These are phyloP conservation scores for Arrhamphus sclerolepis DNA, from an alignment of 2,797 vertebrate genomes.

Conservation along the genomic window DNA sequence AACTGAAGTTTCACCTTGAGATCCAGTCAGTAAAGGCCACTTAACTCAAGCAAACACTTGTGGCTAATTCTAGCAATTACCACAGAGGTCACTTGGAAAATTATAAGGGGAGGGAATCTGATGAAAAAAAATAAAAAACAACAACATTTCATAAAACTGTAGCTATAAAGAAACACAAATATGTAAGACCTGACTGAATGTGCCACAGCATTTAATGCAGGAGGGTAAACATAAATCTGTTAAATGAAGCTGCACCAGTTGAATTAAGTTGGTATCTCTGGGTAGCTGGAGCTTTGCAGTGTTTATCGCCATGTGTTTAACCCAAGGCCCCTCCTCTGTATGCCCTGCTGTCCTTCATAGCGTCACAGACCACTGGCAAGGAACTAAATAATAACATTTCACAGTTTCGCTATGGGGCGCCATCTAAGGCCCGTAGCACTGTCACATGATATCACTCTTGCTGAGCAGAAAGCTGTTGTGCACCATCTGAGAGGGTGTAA, in stretches of 20 bases:
- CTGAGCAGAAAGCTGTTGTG: slow-evolving; percentile 42
- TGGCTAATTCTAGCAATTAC: slow-evolving; percentile 68
- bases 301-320: slow-evolving; percentile 60
- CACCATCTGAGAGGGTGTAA: slow-evolving; percentile 10
- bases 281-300: slow-evolving; percentile 28
- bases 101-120: slow-evolving; percentile 30
- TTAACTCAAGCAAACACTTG: slow-evolving; percentile 67
- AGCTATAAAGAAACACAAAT: slow-evolving; percentile 20
- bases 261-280: slow-evolving; percentile 35
- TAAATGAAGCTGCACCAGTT: slow-evolving; percentile 31
- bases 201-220: slow-evolving; percentile 18
- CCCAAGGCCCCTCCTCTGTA: slow-evolving; percentile 47
- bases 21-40: slow-evolving; percentile 59
- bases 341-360: slow-evolving; percentile 69
- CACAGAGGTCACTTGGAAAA: slow-evolving; percentile 53
- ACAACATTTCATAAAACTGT: slow-evolving; percentile 32
- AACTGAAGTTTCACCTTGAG: slow-evolving; percentile 69
- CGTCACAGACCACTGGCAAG: slow-evolving; percentile 71
- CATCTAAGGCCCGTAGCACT: slow-evolving; percentile 68
- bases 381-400: slow-evolving; percentile 82
- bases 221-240: slow-evolving; percentile 32
- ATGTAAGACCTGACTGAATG: slow-evolving; percentile 15
- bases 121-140: slow-evolving; percentile 12
- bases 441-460: slow-evolving; percentile 75
- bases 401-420: slow-evolving; percentile 73